Evolutionary conservation across 2,797 vertebrate species (phyloP), one percentile per base, ranked within the genome.

Genomic region (Oreonectes daqikongensis): DNA sequence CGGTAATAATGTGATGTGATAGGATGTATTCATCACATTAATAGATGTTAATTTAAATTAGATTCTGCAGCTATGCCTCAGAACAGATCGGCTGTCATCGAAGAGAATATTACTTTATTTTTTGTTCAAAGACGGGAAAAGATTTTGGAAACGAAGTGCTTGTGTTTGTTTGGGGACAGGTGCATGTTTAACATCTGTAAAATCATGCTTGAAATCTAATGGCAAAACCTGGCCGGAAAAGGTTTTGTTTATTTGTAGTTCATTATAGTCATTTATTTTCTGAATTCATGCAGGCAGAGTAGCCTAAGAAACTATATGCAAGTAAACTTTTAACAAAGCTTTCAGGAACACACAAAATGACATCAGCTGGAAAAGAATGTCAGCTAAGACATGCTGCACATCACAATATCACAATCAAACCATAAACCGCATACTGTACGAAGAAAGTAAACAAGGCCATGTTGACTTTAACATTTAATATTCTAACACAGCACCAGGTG

Each of bases 41-140:
- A 68, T 61, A 76, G 14, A 68, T 66, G 63, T n/a, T 76, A 8
- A 76, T 76, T 60, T 50, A 69, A 69, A 76, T 69, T 48, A 76
- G 32, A 46, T 20, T 38, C 74, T 20, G 65, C 53, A 24, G 28
- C 32, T 26, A 48, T 48, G 74, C 53, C n/a, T 28, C 20, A 26
- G 15, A 59, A 76, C 32, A 20, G 28, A 67, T 68, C 53, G 7
- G 53, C 52, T 67, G 52, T 32, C 63, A 57, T 63, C 17, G 24
- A 32, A 67, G 50, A 12, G 35, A 30, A 42, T 55, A 26, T 44
- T 22, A 66, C 30, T 63, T 74, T 17, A 30, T 30, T 55, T 44
- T 75, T 55, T 24, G 40, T 44, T 55, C 48, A 75, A 74, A 10
- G 32, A 38, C 28, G 35, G 44, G 61, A 42, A 55, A 60, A 32